A percentile compares a stretch with the other conserved stretches of the same genome.
Evolutionary conservation across 2,113 vertebrate genomes (phyloP).

Genomic region (Anoura caudifer): DNA sequence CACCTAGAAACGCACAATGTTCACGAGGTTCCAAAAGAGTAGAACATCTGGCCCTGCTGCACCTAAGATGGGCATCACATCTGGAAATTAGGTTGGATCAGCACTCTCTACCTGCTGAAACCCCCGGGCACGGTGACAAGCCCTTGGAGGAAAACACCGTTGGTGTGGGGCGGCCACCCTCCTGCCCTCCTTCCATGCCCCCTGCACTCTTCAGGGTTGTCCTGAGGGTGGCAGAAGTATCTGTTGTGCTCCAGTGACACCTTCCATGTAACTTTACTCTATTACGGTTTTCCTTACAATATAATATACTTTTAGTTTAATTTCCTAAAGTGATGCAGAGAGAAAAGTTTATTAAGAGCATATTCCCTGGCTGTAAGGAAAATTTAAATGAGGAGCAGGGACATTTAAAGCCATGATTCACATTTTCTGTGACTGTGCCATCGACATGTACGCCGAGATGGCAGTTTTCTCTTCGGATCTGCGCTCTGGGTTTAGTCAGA

Average conservation of each 20-base stretch:
- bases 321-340: neutral
- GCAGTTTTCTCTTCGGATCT: neutral
- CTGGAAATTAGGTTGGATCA: neutral
- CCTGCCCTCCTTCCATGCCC: neutral
- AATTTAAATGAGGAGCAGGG: neutral
- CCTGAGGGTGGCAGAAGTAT: neutral
- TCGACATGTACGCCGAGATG: neutral
- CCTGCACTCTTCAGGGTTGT: neutral
- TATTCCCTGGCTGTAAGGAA: neutral
- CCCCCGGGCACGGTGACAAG: accelerated
- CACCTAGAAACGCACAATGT: neutral
- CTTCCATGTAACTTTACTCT: neutral
- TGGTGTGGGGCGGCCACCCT: accelerated
- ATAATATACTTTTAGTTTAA: neutral
- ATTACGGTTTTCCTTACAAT: neutral
- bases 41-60: neutral
- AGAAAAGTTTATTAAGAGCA: neutral
- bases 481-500: neutral
- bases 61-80: accelerated
- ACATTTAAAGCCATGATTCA: neutral
- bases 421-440: neutral
- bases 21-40: neutral
- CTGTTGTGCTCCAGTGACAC: neutral
- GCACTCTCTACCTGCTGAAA: neutral
- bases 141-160: neutral